phyloP scores from a whole-genome alignment of 2,888 invertebrate genomes.

The Eupeodes luniger region DNA sequence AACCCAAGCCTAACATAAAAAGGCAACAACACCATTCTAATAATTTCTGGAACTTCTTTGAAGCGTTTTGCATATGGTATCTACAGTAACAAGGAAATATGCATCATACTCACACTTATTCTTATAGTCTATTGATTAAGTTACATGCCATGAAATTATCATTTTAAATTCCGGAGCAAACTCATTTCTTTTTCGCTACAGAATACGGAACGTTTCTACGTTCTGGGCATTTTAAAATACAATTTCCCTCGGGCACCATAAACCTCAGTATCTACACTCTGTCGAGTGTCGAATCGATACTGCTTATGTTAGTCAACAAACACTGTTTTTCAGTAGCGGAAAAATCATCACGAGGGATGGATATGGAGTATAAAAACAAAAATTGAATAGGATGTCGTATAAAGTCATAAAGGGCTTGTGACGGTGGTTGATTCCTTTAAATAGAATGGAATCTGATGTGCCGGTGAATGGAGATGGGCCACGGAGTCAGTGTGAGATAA shows the following conservation, averaged over 20 bases:
- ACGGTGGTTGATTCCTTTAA: slow-evolving; percentile 68
- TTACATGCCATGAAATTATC: slow-evolving; percentile 75
- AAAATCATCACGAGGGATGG: slow-evolving; percentile 52
- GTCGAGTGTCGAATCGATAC: slow-evolving; percentile 17
- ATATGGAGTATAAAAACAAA: slow-evolving; percentile 32
- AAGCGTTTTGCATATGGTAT: slow-evolving; percentile 72
- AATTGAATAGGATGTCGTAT: slow-evolving; percentile 64
- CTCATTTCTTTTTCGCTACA: slow-evolving; percentile 42
- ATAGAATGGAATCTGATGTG: slow-evolving; percentile 60
- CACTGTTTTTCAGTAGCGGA: slow-evolving; percentile 55
- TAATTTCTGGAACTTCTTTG: slow-evolving; percentile 3
- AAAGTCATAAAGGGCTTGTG: slow-evolving; percentile 70
- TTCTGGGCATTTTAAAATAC: slow-evolving; percentile 67
- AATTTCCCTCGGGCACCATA: slow-evolving; percentile 72
- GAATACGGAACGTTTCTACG: slow-evolving; percentile 42
- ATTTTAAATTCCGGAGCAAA: slow-evolving; percentile 67
- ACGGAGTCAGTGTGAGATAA: slow-evolving; percentile 44
- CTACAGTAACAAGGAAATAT: slow-evolving; percentile 50
- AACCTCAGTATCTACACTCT: slow-evolving; percentile 68
- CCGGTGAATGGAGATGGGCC: not conserved
- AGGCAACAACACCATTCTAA: not conserved
- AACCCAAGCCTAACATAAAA: not conserved
- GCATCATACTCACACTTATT: slow-evolving; percentile 53
- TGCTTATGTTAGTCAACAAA: slow-evolving; percentile 56
- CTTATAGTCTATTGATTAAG: slow-evolving; percentile 70